phyloP scores from a whole-genome alignment of 1,140 invertebrate genomes.

The Zophobas morio region DNA sequence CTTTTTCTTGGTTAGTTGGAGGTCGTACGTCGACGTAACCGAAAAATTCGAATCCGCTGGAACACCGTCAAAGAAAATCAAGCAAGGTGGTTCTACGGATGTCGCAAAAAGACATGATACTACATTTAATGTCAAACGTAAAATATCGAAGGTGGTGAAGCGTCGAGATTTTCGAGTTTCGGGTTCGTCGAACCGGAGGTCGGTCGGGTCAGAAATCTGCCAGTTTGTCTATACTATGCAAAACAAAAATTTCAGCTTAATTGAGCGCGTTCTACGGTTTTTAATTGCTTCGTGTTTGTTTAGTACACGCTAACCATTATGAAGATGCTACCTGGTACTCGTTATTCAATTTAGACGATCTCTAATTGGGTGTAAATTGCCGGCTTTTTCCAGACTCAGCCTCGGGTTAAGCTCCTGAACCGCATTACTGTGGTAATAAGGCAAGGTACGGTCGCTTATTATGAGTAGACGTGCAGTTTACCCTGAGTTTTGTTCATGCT shows the following conservation, averaged over 20 bases:
- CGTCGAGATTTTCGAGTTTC: conserved; percentile 12
- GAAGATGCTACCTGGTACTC: conserved; percentile 55
- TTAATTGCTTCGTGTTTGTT: conserved; percentile 39
- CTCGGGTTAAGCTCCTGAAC: conserved; percentile 57
- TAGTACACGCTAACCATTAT: conserved; percentile 37
- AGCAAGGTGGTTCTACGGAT: background rate
- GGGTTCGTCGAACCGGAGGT: conserved; percentile 15
- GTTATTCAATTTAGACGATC: conserved; percentile 61
- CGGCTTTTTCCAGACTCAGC: conserved; percentile 54
- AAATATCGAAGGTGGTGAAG: conserved; percentile 24
- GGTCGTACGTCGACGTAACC: background rate
- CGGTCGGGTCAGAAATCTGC: background rate
- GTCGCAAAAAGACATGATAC: conserved; percentile 31
- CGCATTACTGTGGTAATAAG: conserved; percentile 55
- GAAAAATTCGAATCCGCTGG: background rate
- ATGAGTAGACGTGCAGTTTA: conserved; percentile 45
- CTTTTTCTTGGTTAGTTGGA: background rate
- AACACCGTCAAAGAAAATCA: conserved; percentile 1
- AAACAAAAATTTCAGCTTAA: conserved; percentile 3
- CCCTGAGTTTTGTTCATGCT: conserved; percentile 28
- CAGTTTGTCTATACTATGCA: background rate
- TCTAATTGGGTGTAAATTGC: conserved; percentile 63
- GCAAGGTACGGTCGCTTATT: conserved; percentile 42
- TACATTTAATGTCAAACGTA: conserved; percentile 37
- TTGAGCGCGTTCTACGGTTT: background rate